Base-by-base conservation (phyloP, 2,797 vertebrate genomes). In the Sylvilagus floridanus region DNA sequence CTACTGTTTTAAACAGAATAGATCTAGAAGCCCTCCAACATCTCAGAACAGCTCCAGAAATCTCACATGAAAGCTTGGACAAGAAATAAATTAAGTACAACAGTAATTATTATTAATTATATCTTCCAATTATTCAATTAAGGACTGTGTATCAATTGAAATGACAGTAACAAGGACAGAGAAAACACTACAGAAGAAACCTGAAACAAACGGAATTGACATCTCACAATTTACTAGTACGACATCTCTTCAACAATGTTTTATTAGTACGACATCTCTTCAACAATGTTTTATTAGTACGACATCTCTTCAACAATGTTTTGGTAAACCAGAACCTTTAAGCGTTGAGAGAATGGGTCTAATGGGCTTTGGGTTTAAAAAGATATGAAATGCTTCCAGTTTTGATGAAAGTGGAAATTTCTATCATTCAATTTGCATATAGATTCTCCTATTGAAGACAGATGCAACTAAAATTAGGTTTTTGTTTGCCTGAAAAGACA, bases 401-500 rank as follows among this genome's bases (percentile, higher is more conserved):
- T 84, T 77, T 90, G 16, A 90, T 62, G 50, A 32, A 92, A 68
- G 30, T 79, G 24, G 91, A 84, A 89, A 92, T 76, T 71, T 92
- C 71, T 93, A 93, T 54, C 54, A 71, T 81, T 82, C 84, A 77
- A 72, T 94, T 93, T 94, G 68, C 32, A 93, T 57, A 93, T 1
- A 84, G 72, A 66, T 88, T 88, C 62, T 94, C 37, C 47, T 69
- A 91, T 2, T 86, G 42, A 94, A 88, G 68, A 92, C 32, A 92
- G 26, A 77, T 78, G 8, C 83, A 92, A 72, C 82, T 94, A 96
- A 95, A 95, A 92, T 83, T 76, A 88, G 30, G 81, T 84, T 95
- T 93, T 76, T 84, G 66, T 90, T 89, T 89, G 72, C 30, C 83
- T 68, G 32, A 84, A 72, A 95, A 89, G 63, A 97, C 85, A 97